phyloP scores from a whole-genome alignment of 1,140 invertebrate species.

The Euglossa dilemma region DNA sequence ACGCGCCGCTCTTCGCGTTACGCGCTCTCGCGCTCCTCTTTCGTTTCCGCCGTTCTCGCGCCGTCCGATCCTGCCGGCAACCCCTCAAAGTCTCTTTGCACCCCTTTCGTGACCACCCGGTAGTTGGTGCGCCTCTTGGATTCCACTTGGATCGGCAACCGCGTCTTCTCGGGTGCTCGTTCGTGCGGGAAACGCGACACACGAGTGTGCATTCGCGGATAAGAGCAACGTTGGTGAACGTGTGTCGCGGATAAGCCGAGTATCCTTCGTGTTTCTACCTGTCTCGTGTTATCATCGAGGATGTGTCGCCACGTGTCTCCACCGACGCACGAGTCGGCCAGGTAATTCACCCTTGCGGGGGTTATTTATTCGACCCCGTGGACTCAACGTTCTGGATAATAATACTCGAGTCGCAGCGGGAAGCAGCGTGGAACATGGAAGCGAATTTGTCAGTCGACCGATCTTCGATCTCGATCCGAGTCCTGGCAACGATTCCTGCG shows the following conservation, averaged over 20 bases:
- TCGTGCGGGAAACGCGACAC: constrained; percentile 8
- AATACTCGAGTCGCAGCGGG: too few species aligned
- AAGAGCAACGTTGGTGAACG: not conserved
- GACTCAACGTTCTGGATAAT: too few species aligned
- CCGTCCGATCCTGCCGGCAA: too few species aligned
- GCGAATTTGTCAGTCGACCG: not conserved
- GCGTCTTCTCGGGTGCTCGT: not conserved
- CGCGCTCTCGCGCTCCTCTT: constrained; percentile 44
- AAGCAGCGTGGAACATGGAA: not conserved
- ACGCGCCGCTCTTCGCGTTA: constrained; percentile 31
- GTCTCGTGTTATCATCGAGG: too few species aligned
- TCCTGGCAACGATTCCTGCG: too few species aligned
- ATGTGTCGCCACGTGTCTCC: not conserved
- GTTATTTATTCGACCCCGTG: too few species aligned
- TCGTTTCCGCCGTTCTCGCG: too few species aligned
- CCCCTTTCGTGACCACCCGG: not conserved
- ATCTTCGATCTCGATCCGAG: not conserved
- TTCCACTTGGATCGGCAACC: not conserved
- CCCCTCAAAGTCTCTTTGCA: too few species aligned
- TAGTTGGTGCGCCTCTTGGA: too few species aligned
- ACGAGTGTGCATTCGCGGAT: constrained; percentile 13
- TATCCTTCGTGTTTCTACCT: constrained; percentile 26
- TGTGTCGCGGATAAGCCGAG: constrained; percentile 1
- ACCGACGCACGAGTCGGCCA: not conserved
- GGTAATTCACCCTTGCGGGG: too few species aligned